Conservation (phyloP, 2,797 vertebrate genomes). For the Acomys russatus region DNA sequence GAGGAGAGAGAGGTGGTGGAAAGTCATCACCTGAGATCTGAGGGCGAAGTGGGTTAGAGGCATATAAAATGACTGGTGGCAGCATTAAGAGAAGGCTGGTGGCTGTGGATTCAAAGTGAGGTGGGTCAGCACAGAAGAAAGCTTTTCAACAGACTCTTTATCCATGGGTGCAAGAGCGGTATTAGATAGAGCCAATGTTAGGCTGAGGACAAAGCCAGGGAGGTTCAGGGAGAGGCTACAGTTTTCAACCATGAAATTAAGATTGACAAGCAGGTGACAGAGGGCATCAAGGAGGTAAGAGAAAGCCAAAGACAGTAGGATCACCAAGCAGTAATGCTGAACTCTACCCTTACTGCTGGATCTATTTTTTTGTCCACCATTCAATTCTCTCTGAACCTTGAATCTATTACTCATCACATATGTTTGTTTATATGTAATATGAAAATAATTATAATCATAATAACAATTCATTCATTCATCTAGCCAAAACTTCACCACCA, state of each 20-base stretch:
- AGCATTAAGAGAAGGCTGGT: not conserved
- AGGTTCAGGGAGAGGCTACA: not conserved
- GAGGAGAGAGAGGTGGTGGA: not conserved
- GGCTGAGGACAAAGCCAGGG: not conserved
- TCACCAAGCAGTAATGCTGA: not conserved
- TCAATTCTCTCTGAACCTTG: conserved; percentile 30
- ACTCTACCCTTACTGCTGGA: not conserved
- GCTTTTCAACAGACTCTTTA: not conserved
- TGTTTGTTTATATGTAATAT: not conserved
- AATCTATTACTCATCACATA: conserved; percentile 30
- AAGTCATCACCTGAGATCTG: not conserved
- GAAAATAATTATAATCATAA: not conserved
- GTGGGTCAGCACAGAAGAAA: not conserved
- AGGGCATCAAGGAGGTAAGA: not conserved
- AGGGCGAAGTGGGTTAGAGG: not conserved
- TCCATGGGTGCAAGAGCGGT: not conserved
- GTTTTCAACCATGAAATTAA: conserved; percentile 16
- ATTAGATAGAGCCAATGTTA: not conserved
- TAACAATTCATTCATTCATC: conserved; percentile 10
- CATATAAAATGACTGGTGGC: not conserved
- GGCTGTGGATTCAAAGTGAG: not conserved
- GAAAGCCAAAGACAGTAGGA: not conserved
- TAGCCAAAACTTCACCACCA: not conserved
- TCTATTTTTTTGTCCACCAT: not conserved
- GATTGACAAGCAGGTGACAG: not conserved